These are phyloP conservation scores for Meganola albula DNA, from an alignment of 2,888 invertebrate species.

Conservation along the genomic window DNA sequence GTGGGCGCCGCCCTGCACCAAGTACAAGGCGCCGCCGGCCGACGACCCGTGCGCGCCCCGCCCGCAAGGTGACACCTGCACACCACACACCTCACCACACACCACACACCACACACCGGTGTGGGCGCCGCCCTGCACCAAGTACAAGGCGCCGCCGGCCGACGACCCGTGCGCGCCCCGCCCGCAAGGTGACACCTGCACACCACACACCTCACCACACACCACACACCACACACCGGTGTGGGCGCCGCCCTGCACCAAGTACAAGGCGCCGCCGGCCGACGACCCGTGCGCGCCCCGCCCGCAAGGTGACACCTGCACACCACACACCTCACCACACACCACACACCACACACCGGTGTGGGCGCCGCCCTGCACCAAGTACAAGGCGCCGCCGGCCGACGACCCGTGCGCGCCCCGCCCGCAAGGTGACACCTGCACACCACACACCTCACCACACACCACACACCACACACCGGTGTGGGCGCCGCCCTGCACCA, in stretches of 20 bases:
- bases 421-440: neutral
- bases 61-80: too few relatives aligned
- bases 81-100: too few relatives aligned
- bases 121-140: neutral
- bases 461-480: neutral
- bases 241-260: constrained; percentile 90
- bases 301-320: constrained; percentile 33
- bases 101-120: too few relatives aligned
- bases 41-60: neutral
- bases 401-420: neutral
- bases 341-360: neutral
- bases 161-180: neutral
- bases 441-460: too few relatives aligned
- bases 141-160: neutral
- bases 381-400: neutral
- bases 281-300: constrained; percentile 48
- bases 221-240: constrained; percentile 95
- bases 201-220: constrained; percentile 95
- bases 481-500: neutral
- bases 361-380: neutral
- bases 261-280: constrained; percentile 61
- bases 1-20: constrained; percentile 38
- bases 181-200: constrained; percentile 82
- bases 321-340: neutral
- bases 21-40: constrained; percentile 1